Conservation (phyloP, 1,140 invertebrate species). For the Platorchestia sp. region DNA sequence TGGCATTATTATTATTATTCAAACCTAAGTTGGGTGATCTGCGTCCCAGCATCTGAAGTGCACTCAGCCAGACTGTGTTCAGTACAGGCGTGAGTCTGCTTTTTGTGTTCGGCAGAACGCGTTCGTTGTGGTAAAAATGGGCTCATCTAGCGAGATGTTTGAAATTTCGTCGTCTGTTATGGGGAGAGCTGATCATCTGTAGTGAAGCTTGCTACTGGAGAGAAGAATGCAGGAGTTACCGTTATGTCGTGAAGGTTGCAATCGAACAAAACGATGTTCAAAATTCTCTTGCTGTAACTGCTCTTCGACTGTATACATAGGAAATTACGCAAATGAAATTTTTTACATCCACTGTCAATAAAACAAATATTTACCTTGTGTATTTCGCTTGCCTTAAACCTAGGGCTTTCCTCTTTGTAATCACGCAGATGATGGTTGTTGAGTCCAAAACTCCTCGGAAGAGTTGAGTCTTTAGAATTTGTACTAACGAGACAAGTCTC, state of each 20-base stretch:
- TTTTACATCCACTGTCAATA: background rate
- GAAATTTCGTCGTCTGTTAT: background rate
- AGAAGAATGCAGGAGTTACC: background rate
- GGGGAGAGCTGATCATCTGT: background rate
- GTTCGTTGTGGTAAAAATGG: background rate
- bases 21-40: too few species aligned
- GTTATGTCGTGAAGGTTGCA: background rate
- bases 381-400: background rate
- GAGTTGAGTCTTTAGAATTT: too few species aligned
- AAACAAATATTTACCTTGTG: background rate
- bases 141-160: background rate
- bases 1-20: too few species aligned
- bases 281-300: background rate
- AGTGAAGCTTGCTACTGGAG: background rate
- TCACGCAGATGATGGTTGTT: too few species aligned
- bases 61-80: too few species aligned
- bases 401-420: too few species aligned
- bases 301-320: background rate
- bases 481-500: too few species aligned
- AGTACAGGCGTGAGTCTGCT: too few species aligned
- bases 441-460: too few species aligned
- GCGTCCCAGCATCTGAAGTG: too few species aligned
- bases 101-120: background rate
- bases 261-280: background rate
- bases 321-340: background rate